Evolutionary conservation across 2,113 vertebrate genomes (phyloP).

Genomic region (Thomomys bottae): DNA sequence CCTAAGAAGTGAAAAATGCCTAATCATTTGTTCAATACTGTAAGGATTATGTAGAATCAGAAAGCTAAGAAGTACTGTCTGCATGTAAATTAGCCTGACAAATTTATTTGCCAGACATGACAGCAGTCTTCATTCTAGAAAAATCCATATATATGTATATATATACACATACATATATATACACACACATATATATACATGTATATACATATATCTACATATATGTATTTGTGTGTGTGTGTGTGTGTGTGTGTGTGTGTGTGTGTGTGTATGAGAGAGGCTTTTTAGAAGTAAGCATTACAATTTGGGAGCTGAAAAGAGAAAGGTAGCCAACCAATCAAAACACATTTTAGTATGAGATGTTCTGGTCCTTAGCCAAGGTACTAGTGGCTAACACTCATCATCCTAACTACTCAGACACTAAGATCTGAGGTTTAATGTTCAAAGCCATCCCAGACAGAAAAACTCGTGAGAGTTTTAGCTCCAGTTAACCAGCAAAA

Average conservation of each 20-base stretch:
- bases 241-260: too few species aligned
- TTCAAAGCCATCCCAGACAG: too few species aligned
- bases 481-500: too few species aligned
- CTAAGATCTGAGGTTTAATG: too few species aligned
- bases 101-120: conserved; percentile 44
- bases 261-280: background rate
- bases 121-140: background rate
- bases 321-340: background rate
- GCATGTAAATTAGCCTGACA: conserved; percentile 55
- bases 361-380: too few species aligned
- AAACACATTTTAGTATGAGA: background rate
- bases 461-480: too few species aligned
- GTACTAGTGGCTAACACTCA: too few species aligned
- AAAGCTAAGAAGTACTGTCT: conserved; percentile 38
- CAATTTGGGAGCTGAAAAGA: background rate
- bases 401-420: too few species aligned
- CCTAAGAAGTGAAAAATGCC: conserved; percentile 65
- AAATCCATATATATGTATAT: background rate
- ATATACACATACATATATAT: too few species aligned
- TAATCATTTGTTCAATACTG: conserved; percentile 70
- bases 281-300: background rate
- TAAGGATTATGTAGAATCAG: conserved; percentile 65
- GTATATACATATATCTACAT: too few species aligned
- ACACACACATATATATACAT: too few species aligned
- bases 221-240: too few species aligned